A percentile compares a stretch with the other conserved stretches of the same genome.
Evolutionary conservation across 2,113 vertebrate species (phyloP).

Genomic region (Gymnarchus niloticus): DNA sequence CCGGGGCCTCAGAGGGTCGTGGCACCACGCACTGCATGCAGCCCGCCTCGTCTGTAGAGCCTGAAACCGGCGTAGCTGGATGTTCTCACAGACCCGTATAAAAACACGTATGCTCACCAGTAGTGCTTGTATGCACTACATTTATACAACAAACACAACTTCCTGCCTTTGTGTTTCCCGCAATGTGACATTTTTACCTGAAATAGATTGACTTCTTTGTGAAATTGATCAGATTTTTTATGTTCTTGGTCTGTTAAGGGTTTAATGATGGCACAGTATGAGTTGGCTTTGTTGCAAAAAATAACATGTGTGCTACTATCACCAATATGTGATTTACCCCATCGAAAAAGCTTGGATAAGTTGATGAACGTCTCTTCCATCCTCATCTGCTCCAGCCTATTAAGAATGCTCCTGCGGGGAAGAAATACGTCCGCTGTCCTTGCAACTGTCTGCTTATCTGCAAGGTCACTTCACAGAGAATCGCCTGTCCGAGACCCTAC

Average conservation of each 20-base stretch:
- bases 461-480: conserved; percentile 85
- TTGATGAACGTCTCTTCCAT: background rate
- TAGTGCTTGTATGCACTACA: background rate
- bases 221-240: background rate
- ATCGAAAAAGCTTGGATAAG: background rate
- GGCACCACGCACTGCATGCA: background rate
- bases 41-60: too few species aligned
- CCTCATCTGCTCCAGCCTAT: conserved; percentile 67
- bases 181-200: background rate
- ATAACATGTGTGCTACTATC: background rate
- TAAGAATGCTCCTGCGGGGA: conserved; percentile 84
- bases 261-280: background rate
- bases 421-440: conserved; percentile 85
- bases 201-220: background rate
- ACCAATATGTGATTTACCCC: background rate
- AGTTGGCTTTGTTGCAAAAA: background rate
- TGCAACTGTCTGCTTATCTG: conserved; percentile 89
- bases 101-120: too few species aligned
- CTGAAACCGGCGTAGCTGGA: background rate
- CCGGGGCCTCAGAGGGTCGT: background rate
- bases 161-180: background rate
- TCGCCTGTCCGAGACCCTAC: conserved; percentile 80
- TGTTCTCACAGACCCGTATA: background rate
- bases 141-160: background rate
- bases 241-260: background rate